Evolutionary conservation across 2,797 vertebrate species (phyloP).

Genomic region (Amblyraja radiata): DNA sequence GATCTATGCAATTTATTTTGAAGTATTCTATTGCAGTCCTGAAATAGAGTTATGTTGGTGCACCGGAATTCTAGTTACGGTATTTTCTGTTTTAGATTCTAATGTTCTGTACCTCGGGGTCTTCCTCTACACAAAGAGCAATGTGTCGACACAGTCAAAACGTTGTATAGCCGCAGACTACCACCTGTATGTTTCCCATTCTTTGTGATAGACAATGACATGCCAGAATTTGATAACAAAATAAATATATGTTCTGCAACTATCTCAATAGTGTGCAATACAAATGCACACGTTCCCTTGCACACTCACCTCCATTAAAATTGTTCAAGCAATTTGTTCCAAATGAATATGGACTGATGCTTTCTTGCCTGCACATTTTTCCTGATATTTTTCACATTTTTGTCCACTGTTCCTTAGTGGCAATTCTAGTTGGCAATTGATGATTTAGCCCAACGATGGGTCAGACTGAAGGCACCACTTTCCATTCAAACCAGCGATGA

Average conservation of each 20-base stretch:
- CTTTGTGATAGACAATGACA: neutral
- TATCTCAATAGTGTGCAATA: neutral
- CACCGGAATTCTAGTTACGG: neutral
- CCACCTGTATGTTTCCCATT: neutral
- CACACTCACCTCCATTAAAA: neutral
- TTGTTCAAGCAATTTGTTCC: neutral
- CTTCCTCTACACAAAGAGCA: neutral
- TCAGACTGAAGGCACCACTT: neutral
- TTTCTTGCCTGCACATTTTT: too few species aligned
- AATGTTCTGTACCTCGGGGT: neutral
- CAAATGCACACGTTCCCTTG: neutral
- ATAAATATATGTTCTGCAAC: neutral
- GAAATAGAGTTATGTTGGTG: neutral
- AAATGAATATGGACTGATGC: neutral
- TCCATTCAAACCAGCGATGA: neutral
- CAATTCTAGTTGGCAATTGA: neutral
- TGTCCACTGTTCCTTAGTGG: neutral
- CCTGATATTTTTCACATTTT: neutral
- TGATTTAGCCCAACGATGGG: neutral
- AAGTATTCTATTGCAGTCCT: neutral
- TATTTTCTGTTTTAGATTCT: neutral
- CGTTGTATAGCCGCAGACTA: neutral
- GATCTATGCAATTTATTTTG: neutral
- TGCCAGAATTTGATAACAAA: neutral
- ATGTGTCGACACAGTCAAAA: neutral